These are phyloP conservation scores for Chamaedrilus cognettii DNA, from an alignment of 2,888 invertebrate species.

Conservation along the genomic window DNA sequence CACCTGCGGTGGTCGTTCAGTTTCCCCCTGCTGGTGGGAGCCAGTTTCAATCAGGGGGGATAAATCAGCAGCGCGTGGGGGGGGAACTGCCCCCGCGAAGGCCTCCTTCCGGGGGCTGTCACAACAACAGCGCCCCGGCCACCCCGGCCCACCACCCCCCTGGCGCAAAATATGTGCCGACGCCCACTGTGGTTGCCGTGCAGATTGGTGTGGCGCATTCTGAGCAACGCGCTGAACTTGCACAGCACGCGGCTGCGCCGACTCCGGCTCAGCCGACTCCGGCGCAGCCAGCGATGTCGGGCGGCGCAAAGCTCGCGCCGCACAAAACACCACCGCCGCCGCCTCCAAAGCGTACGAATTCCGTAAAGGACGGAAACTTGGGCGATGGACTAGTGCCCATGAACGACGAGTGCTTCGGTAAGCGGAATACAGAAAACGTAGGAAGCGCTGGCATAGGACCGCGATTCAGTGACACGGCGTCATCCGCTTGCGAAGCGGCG, in stretches of 20 bases:
- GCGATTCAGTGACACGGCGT: background rate
- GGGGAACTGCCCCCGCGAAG: background rate
- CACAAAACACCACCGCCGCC: slow-evolving; percentile 54
- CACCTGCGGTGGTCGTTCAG: no score
- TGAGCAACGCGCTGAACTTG: background rate
- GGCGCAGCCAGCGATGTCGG: background rate
- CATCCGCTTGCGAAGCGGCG: background rate
- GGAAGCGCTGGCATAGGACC: background rate
- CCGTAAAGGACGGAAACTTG: slow-evolving; percentile 54
- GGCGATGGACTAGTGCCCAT: no score
- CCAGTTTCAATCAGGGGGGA: background rate
- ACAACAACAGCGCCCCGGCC: background rate
- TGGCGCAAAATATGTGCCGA: no score
- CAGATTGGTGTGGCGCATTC: background rate
- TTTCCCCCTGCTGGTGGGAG: background rate
- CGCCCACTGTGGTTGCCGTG: no score
- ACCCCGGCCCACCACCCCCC: background rate
- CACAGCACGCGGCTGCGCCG: background rate
- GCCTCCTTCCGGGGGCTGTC: background rate
- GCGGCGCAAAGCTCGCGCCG: background rate
- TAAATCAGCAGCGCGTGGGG: background rate
- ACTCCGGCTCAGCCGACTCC: background rate
- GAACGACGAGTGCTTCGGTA: no score
- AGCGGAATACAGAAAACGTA: no score
- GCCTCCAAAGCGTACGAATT: slow-evolving; percentile 62